Evolutionary conservation across 2,113 vertebrate genomes (phyloP).

Genomic region (Hippocampus abdominalis): DNA sequence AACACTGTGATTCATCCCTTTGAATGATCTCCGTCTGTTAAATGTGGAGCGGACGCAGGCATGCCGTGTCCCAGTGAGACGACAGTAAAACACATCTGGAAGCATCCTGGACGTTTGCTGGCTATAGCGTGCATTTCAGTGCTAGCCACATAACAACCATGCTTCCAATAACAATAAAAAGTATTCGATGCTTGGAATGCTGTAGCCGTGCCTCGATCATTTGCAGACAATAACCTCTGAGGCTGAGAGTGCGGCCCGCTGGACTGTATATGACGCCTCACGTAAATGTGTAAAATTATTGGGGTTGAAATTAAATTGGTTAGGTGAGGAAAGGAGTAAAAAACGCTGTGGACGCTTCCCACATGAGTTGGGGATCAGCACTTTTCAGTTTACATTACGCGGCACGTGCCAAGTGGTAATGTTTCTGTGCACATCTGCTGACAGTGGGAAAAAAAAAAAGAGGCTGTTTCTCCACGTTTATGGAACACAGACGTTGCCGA

Average conservation of each 20-base stretch:
- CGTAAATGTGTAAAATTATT: slow-evolving; percentile 40
- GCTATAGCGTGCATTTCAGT: slow-evolving; percentile 62
- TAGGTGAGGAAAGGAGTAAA: not conserved
- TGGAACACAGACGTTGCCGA: slow-evolving; percentile 8
- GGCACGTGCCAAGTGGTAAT: slow-evolving; percentile 29
- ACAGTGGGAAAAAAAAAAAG: slow-evolving; percentile 44
- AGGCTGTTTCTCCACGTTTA: not conserved
- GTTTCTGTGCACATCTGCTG: slow-evolving; percentile 58
- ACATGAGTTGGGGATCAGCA: slow-evolving; percentile 54
- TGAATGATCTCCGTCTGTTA: slow-evolving; percentile 59
- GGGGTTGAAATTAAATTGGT: not conserved
- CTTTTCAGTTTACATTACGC: slow-evolving; percentile 55
- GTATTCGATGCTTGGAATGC: slow-evolving; percentile 66
- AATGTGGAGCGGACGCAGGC: slow-evolving; percentile 48
- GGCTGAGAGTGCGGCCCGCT: slow-evolving; percentile 22
- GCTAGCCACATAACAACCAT: slow-evolving; percentile 71
- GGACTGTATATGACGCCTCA: slow-evolving; percentile 46
- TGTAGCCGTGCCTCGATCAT: slow-evolving; percentile 50
- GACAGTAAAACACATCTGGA: slow-evolving; percentile 34
- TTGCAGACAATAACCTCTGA: slow-evolving; percentile 38
- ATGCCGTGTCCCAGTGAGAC: slow-evolving; percentile 60
- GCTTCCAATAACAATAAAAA: slow-evolving; percentile 75
- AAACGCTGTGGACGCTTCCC: slow-evolving; percentile 42
- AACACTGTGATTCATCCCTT: not conserved
- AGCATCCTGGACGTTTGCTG: slow-evolving; percentile 47